Conservation (phyloP, 2,797 vertebrate species). For the Caiman crocodilus region DNA sequence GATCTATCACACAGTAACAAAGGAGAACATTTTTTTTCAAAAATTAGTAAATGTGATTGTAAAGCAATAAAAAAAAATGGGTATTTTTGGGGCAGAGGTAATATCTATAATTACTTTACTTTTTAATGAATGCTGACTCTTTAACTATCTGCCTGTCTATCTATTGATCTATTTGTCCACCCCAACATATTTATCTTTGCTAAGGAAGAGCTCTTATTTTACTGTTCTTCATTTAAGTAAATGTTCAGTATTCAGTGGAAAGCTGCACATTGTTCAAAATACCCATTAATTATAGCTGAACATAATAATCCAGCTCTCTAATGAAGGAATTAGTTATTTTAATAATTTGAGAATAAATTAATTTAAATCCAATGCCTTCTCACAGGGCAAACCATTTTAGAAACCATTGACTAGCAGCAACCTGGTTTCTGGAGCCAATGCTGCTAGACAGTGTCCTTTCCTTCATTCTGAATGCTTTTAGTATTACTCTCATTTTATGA, state of each 20-base stretch:
- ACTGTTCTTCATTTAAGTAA: background rate
- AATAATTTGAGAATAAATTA: slow-evolving; percentile 7
- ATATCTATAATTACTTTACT: background rate
- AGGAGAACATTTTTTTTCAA: background rate
- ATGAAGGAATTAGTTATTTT: background rate
- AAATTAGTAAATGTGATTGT: background rate
- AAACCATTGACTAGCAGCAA: background rate
- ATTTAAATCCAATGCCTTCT: slow-evolving; percentile 39
- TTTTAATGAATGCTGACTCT: background rate
- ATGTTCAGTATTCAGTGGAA: background rate
- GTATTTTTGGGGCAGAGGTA: background rate
- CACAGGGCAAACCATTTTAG: background rate
- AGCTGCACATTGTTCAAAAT: slow-evolving; percentile 17
- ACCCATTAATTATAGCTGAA: slow-evolving; percentile 18
- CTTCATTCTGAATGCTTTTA: slow-evolving; percentile 9
- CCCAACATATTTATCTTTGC: background rate
- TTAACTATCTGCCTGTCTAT: background rate
- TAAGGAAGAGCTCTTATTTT: background rate
- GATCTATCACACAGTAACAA: background rate
- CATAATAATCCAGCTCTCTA: slow-evolving; percentile 33
- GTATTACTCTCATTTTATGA: background rate
- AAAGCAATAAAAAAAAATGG: background rate
- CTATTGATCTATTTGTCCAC: background rate
- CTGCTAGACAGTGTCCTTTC: background rate
- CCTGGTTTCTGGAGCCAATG: background rate